These are phyloP conservation scores for Leptobrachium leishanense DNA, from an alignment of 2,113 vertebrate genomes.

Conservation along the genomic window DNA sequence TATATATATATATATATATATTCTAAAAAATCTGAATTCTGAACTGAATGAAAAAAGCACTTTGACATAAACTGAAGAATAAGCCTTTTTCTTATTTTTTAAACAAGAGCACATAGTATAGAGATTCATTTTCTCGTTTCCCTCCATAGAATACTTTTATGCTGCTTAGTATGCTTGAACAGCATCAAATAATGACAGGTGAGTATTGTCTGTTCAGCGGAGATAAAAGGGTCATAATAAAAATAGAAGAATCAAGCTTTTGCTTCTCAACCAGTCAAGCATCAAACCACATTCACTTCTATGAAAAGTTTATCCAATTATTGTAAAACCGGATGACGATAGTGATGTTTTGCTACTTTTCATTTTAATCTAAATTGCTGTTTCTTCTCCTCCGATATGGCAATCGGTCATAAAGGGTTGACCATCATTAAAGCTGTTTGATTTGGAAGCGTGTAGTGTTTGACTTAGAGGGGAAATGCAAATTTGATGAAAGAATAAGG, in stretches of 20 bases:
- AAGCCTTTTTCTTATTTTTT: neutral
- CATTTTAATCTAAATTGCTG: constrained; percentile 93
- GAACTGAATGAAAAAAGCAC: neutral
- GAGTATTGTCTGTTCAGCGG: constrained; percentile 75
- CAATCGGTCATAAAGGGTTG: constrained; percentile 93
- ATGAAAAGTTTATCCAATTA: constrained; percentile 93
- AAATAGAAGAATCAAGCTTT: constrained; percentile 67
- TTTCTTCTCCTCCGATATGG: constrained; percentile 85
- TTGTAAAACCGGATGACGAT: constrained; percentile 78
- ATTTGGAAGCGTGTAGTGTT: constrained; percentile 97
- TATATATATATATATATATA: too few relatives aligned
- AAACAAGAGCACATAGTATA: constrained; percentile 1
- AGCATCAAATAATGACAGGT: constrained; percentile 75
- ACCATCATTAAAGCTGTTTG: constrained; percentile 99
- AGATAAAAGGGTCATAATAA: constrained; percentile 88
- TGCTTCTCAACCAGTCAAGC: constrained; percentile 80
- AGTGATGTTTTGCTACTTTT: constrained; percentile 76
- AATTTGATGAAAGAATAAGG: constrained; percentile 99
- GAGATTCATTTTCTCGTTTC: constrained; percentile 45
- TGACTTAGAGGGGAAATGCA: constrained; percentile 99
- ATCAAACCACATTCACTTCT: constrained; percentile 80
- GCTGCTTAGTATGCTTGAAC: constrained; percentile 88
- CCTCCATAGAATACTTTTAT: constrained; percentile 66
- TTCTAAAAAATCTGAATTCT: too few relatives aligned
- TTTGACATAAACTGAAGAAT: constrained; percentile 3